phyloP scores from a whole-genome alignment of 2,797 vertebrate genomes.

The Cynopterus sphinx region DNA sequence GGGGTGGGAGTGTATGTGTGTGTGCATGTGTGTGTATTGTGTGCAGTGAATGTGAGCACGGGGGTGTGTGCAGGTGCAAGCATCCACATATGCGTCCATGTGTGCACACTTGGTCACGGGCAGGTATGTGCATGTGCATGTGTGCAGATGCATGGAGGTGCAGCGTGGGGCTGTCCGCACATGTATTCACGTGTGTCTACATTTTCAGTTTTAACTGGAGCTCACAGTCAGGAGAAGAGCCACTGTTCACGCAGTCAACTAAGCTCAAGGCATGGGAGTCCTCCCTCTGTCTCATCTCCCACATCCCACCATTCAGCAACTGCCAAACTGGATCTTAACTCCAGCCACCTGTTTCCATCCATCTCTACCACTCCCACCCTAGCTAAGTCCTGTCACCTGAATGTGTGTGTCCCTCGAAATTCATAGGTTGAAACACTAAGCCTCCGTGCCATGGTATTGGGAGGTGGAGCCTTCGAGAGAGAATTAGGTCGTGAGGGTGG shows the following conservation, averaged over 20 bases:
- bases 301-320: neutral
- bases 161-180: neutral
- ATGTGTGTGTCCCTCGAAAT: neutral
- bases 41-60: too few species aligned
- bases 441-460: neutral
- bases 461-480: neutral
- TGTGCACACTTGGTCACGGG: neutral
- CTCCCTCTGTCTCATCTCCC: neutral
- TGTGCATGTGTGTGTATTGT: neutral
- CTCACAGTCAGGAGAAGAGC: neutral
- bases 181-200: rapidly evolving
- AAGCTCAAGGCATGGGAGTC: neutral
- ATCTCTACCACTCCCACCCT: too few species aligned
- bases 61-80: too few species aligned
- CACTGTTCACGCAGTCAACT: neutral
- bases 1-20: rapidly evolving
- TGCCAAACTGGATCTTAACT: neutral
- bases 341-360: neutral
- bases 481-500: neutral
- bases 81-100: too few species aligned
- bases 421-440: too few species aligned
- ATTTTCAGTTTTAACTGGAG: neutral
- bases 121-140: neutral
- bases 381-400: neutral
- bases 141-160: neutral